Evolutionary conservation across 2,113 vertebrate species (phyloP).

Genomic region (Dendropsophus ebraccatus): DNA sequence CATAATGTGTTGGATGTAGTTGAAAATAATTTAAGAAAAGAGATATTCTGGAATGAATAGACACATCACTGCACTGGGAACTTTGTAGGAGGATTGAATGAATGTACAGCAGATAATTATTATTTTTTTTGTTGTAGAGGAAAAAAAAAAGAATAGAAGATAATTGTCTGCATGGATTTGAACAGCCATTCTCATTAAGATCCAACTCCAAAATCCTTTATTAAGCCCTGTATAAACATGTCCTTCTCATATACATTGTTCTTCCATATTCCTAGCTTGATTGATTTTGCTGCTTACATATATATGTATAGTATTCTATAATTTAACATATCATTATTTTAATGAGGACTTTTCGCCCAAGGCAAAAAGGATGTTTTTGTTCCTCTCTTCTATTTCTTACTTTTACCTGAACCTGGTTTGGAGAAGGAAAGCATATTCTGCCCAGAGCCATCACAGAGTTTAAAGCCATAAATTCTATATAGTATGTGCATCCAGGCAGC

Average conservation of each 20-base stretch:
- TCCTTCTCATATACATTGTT: not conserved
- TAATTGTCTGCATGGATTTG: not conserved
- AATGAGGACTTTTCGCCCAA: not conserved
- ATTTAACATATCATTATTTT: not conserved
- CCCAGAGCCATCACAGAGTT: not conserved
- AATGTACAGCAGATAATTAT: not conserved
- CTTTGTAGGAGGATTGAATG: not conserved
- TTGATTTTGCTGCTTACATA: not conserved
- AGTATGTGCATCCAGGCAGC: not conserved
- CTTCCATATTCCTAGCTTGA: not conserved
- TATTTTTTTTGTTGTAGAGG: too few relatives aligned
- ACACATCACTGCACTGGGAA: not conserved
- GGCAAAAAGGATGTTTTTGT: not conserved
- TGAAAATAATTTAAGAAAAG: not conserved
- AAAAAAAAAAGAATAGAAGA: too few relatives aligned
- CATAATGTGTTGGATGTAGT: not conserved
- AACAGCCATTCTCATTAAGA: not conserved
- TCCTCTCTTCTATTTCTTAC: not conserved
- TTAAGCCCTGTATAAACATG: not conserved
- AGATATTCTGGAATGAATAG: not conserved
- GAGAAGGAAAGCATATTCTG: not conserved
- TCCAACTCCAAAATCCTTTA: not conserved
- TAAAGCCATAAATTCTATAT: not conserved
- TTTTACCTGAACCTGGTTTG: not conserved
- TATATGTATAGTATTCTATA: not conserved